A percentile compares a stretch with the other conserved stretches of the same genome.
Evolutionary conservation across 2,113 vertebrate genomes (phyloP).

Genomic region (Ptyas mucosa): DNA sequence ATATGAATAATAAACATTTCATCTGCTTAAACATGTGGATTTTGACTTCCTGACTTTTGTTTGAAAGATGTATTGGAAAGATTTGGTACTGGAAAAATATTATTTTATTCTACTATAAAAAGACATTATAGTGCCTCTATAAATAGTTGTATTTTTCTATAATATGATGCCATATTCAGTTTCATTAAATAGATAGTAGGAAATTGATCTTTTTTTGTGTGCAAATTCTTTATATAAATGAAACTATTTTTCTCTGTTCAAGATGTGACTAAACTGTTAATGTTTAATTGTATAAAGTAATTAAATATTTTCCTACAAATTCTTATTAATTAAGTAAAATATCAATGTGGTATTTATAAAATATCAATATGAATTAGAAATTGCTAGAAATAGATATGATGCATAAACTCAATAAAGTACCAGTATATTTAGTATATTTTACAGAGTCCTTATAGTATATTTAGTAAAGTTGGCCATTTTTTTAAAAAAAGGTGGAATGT

Average conservation of each 20-base stretch:
- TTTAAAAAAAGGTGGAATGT: background rate
- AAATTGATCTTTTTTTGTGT: background rate
- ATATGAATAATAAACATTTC: slow-evolving; percentile 54
- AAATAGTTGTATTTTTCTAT: background rate
- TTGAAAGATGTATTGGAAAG: slow-evolving; percentile 62
- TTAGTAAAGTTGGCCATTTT: background rate
- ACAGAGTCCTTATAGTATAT: background rate
- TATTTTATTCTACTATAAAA: background rate
- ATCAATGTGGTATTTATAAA: background rate
- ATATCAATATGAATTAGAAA: background rate
- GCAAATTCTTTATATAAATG: background rate
- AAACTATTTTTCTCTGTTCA: background rate
- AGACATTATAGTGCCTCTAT: slow-evolving; percentile 27
- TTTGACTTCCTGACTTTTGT: slow-evolving; percentile 51
- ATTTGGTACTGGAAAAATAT: slow-evolving; percentile 35
- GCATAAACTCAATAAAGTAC: background rate
- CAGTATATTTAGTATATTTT: background rate
- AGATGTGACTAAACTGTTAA: background rate
- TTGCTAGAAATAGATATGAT: background rate
- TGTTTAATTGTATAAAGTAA: slow-evolving; percentile 9
- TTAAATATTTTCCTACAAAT: background rate
- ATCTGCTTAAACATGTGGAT: slow-evolving; percentile 37
- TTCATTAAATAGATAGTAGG: slow-evolving; percentile 1
- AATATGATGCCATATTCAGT: background rate
- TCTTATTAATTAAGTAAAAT: background rate